Conservation (phyloP, 2,113 vertebrate genomes). For the Pedionomus torquatus region DNA sequence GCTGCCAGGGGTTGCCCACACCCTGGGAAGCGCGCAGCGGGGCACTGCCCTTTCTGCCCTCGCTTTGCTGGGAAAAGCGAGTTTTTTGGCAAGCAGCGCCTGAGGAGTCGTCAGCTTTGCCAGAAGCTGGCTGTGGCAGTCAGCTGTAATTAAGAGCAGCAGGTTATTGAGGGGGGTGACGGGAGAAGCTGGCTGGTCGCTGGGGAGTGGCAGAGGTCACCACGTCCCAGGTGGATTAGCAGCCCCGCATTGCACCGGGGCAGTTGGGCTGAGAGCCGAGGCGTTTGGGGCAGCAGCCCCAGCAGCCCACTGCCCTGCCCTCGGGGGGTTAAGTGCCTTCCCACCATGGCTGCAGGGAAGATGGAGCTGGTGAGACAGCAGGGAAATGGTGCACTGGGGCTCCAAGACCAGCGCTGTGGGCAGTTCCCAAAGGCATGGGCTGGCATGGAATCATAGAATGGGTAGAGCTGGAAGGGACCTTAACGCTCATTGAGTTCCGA, state of each 20-base stretch:
- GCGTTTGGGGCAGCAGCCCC: background rate
- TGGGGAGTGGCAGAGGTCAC: background rate
- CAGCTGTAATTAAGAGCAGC: background rate
- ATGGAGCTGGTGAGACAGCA: no score
- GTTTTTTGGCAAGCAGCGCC: background rate
- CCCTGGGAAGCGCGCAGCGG: rapidly evolving
- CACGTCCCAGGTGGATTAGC: rapidly evolving
- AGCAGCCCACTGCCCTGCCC: no score
- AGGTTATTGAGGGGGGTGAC: background rate
- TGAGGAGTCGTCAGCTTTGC: background rate
- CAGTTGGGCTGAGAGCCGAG: no score
- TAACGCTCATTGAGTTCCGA: no score
- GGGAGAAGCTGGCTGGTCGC: background rate
- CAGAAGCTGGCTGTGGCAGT: background rate
- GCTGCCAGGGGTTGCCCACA: background rate
- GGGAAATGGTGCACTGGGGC: no score
- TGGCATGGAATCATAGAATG: no score
- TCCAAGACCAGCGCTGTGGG: rapidly evolving
- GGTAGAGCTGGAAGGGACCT: no score
- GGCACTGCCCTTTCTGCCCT: background rate
- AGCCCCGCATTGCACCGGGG: rapidly evolving
- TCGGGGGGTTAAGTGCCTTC: rapidly evolving
- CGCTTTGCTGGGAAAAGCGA: background rate
- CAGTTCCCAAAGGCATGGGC: background rate
- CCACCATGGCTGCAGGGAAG: background rate